Percentiles rank a stretch among this genome's conserved stretches.
These are phyloP conservation scores for Sepioteuthis lessoniana DNA, from an alignment of 2,888 invertebrate species.

Conservation along the genomic window DNA sequence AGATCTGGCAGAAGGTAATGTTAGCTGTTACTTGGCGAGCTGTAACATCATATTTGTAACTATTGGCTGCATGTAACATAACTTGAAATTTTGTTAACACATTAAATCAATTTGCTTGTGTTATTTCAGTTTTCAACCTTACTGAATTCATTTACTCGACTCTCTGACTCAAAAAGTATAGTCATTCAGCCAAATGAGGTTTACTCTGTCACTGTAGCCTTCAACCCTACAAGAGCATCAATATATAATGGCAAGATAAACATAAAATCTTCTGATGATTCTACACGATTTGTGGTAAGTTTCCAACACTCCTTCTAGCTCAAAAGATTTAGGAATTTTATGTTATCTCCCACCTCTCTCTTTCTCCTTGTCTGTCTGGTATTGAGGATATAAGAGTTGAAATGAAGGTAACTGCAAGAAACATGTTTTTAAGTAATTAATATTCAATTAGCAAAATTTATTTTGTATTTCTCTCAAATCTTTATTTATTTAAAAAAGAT, in stretches of 20 bases:
- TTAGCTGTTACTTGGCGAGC: no score
- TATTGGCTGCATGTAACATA: no score
- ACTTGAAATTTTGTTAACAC: neutral
- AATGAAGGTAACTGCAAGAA: no score
- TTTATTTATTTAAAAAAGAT: no score
- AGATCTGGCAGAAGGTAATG: no score
- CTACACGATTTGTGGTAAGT: constrained; percentile 2
- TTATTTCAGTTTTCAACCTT: neutral
- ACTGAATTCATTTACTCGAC: neutral
- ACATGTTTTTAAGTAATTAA: no score
- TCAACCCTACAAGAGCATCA: neutral
- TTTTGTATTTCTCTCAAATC: no score
- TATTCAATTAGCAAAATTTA: no score
- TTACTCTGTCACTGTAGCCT: neutral
- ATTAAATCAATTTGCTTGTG: neutral
- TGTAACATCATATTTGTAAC: no score
- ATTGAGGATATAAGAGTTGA: no score
- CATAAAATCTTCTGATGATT: neutral
- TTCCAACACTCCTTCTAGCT: neutral
- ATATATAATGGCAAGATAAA: neutral
- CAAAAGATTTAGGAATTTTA: neutral
- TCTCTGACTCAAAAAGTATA: constrained; percentile 38
- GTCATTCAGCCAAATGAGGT: constrained; percentile 34
- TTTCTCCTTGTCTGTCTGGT: neutral
- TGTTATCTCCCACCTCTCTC: neutral